Evolutionary conservation across 2,888 invertebrate genomes (phyloP), one percentile per base, ranked within the genome.

Genomic region (Tuta absoluta): DNA sequence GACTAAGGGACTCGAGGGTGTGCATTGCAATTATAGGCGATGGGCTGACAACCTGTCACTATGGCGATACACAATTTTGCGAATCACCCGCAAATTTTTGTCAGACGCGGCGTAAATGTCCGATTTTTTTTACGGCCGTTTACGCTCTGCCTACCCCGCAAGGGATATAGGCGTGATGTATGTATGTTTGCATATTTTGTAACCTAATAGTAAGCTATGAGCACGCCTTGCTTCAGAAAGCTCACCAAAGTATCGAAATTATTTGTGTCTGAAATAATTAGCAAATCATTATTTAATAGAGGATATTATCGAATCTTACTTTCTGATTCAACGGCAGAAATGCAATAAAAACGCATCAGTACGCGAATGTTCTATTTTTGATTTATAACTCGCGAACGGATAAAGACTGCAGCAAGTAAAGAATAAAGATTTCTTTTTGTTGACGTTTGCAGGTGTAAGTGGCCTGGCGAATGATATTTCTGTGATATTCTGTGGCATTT

Each of bases 401-500:
- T 60, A 48, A 60, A 60, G 58, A 14, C 38, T 12, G 38, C 58
- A 17, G 19, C 49, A 61, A 61, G 49, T 61, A 61, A 61, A 61
- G 28, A 61, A 61, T 77, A 73, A 77, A 77, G 74, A 79, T 79
- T 74, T 73, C 73, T 75, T 75, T 75, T 72, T 67, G 72, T 62
- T 66, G 68, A 65, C 67, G 65, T 65, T 41, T 51, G 56, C 57
- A 53, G 28, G 63, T 64, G 63, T 66, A 62, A 53, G 28, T 38
- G 62, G 23, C 33, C 28, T 38, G 62, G 23, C 33, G 19, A 56
- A 33, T 56, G 56, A 56, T 56, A 56, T 56, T 56, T 56, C 33
- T 56, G 38, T 69, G 71, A 71, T 71, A 70, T 71, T 73, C 73
- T 70, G 64, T 75, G 70, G 69, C 74, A 77, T 77, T 78, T 76